Percentiles rank a stretch among this genome's conserved stretches.
phyloP scores from a whole-genome alignment of 2,888 invertebrate species.

The Watsonalla binaria region DNA sequence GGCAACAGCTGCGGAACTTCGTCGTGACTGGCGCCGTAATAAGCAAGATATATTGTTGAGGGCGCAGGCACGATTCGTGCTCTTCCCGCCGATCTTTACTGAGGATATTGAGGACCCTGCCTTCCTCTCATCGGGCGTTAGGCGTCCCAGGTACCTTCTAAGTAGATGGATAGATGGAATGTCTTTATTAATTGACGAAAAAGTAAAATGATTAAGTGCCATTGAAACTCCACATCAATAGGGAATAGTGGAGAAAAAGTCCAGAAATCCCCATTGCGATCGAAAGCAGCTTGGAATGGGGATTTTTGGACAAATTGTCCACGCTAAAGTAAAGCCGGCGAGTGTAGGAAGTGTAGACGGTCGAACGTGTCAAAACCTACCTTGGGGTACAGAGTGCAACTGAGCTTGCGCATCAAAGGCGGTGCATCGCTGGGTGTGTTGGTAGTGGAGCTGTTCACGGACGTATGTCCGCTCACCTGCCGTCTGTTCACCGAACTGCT shows the following conservation, averaged over 20 bases:
- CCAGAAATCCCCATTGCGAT: too few relatives aligned
- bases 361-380: too few relatives aligned
- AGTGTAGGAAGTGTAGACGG: too few relatives aligned
- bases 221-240: too few relatives aligned
- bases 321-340: too few relatives aligned
- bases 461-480: slow-evolving; percentile 54
- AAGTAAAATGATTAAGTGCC: too few relatives aligned
- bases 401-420: slow-evolving; percentile 36
- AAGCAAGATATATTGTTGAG: slow-evolving; percentile 27
- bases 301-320: too few relatives aligned
- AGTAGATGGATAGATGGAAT: not conserved
- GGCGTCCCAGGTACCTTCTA: slow-evolving; percentile 45
- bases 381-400: slow-evolving; percentile 40
- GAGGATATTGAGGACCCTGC: slow-evolving; percentile 42
- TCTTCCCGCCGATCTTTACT: slow-evolving; percentile 37
- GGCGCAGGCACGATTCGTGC: slow-evolving; percentile 36
- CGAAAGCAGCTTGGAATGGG: too few relatives aligned
- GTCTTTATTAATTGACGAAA: too few relatives aligned
- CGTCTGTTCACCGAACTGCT: slow-evolving; percentile 50
- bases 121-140: slow-evolving; percentile 34
- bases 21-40: slow-evolving; percentile 19
- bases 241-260: too few relatives aligned
- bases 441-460: slow-evolving; percentile 50
- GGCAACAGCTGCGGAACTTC: slow-evolving; percentile 39
- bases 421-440: slow-evolving; percentile 45